These are phyloP conservation scores for Prunella strophiata DNA, from an alignment of 2,797 vertebrate species.

Conservation along the genomic window DNA sequence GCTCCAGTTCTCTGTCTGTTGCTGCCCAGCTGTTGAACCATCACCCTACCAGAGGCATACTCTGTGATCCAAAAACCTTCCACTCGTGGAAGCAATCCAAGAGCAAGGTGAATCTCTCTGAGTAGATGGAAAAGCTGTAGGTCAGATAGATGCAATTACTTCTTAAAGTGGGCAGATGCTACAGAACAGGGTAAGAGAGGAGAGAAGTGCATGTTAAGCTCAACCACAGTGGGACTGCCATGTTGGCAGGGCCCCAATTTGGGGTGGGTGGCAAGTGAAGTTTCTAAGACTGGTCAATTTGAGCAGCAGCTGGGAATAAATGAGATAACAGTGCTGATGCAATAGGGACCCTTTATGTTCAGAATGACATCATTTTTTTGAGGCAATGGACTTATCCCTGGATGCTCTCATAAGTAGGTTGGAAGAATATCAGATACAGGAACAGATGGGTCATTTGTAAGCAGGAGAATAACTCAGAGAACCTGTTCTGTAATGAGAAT, in stretches of 20 bases:
- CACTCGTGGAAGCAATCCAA: not conserved
- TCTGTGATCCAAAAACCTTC: not conserved
- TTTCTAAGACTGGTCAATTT: not conserved
- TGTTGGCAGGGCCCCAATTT: accelerated
- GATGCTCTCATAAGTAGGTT: not conserved
- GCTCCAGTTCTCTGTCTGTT: not conserved
- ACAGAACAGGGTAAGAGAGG: not conserved
- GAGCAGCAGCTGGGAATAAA: not conserved
- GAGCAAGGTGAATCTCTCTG: not conserved
- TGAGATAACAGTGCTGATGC: not conserved
- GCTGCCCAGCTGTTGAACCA: not conserved
- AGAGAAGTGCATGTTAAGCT: not conserved
- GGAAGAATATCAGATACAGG: not conserved
- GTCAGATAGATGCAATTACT: not conserved
- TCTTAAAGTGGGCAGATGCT: not conserved
- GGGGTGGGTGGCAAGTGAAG: not conserved
- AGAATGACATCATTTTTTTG: not conserved
- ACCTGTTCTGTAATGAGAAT: not conserved
- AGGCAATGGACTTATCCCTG: not conserved
- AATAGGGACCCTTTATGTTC: not conserved
- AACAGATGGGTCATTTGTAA: not conserved
- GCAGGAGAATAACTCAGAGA: not conserved
- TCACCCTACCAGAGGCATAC: accelerated
- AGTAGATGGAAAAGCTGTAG: not conserved
- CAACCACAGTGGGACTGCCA: not conserved